phyloP scores from a whole-genome alignment of 2,113 vertebrate genomes.

The Lagopus muta region DNA sequence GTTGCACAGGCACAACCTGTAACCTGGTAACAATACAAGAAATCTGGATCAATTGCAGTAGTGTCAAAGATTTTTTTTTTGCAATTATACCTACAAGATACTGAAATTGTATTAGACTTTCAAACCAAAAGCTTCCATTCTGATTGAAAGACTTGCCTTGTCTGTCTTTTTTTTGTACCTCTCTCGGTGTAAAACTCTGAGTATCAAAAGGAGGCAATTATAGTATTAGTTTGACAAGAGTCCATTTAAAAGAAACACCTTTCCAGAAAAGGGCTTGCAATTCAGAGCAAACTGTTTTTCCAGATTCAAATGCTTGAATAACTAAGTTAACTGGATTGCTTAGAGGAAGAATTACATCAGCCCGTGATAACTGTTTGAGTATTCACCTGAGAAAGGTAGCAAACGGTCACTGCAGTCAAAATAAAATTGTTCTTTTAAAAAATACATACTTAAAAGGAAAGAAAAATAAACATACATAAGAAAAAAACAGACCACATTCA shows the following conservation, averaged over 20 bases:
- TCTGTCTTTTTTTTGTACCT: not conserved
- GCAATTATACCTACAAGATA: not conserved
- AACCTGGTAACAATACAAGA: not conserved
- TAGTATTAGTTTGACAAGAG: not conserved
- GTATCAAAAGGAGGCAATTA: not conserved
- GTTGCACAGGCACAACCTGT: no score
- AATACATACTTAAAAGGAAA: not conserved
- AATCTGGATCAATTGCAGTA: not conserved
- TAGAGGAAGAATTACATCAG: not conserved
- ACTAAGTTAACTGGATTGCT: slow-evolving; percentile 40
- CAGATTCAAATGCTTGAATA: not conserved
- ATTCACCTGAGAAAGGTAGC: not conserved
- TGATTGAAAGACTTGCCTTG: not conserved
- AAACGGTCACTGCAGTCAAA: not conserved
- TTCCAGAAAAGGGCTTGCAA: not conserved
- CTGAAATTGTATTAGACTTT: not conserved
- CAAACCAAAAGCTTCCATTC: not conserved
- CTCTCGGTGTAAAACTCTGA: not conserved
- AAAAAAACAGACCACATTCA: no score
- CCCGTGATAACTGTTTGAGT: not conserved
- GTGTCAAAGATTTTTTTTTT: not conserved
- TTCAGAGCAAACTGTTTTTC: slow-evolving; percentile 9
- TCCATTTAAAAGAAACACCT: not conserved
- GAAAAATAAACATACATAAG: not conserved
- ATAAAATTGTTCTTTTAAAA: not conserved